Evolutionary conservation across 2,113 vertebrate genomes (phyloP).

Genomic region (Otocyon megalotis): DNA sequence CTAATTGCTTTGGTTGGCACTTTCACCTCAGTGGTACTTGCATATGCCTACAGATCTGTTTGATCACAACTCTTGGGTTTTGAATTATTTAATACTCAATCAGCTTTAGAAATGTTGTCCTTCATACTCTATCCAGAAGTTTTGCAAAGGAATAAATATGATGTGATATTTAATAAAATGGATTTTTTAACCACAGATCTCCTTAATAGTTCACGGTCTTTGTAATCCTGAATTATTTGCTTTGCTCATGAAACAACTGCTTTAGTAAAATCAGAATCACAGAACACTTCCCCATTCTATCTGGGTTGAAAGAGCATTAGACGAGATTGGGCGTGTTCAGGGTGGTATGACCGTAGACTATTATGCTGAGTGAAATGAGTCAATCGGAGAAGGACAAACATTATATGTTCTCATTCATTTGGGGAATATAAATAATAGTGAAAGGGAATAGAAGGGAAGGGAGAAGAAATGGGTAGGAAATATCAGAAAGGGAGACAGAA

Average conservation of each 20-base stretch:
- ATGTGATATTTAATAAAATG: slow-evolving; percentile 59
- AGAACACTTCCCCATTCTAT: neutral
- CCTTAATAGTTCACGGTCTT: slow-evolving; percentile 8
- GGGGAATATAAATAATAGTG: no score
- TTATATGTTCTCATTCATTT: no score
- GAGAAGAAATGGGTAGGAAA: no score
- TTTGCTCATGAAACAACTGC: slow-evolving; percentile 11
- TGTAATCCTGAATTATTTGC: slow-evolving; percentile 35
- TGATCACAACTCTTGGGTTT: slow-evolving; percentile 64
- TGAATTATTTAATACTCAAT: slow-evolving; percentile 74
- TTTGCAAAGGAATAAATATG: slow-evolving; percentile 52
- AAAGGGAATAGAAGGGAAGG: no score
- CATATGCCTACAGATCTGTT: slow-evolving; percentile 53
- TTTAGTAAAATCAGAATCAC: neutral
- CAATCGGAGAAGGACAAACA: no score
- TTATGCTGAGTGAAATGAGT: no score
- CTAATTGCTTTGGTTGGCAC: slow-evolving; percentile 65
- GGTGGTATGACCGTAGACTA: no score
- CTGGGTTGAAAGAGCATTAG: neutral
- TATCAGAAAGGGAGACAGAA: no score
- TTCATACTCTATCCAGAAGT: slow-evolving; percentile 52
- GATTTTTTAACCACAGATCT: neutral
- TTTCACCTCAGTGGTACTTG: slow-evolving; percentile 60
- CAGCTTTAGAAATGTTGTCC: slow-evolving; percentile 63
- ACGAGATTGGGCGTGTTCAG: neutral